Base-by-base conservation (phyloP, 2,888 invertebrate species). In the Willowsia nigromaculata region DNA sequence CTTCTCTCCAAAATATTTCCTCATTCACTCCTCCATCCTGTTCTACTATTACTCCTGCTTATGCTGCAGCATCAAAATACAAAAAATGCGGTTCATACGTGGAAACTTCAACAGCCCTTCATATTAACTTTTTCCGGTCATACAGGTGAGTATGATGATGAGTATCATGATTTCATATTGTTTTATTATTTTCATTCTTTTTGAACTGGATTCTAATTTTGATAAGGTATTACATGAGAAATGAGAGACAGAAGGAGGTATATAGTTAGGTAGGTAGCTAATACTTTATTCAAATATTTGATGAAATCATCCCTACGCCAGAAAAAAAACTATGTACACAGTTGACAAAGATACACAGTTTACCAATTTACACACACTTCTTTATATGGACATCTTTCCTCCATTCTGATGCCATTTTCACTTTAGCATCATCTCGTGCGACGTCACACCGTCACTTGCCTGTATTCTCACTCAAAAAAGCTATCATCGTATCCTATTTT, bases 211-310 rank as follows among this genome's bases (percentile, higher is more conserved):
- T 37, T 68, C 68, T 37, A 68, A 68, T 68, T 68, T 68, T 68
- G 68, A 68, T 68, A 68, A 68, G 40, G 18, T 68, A 40, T 37
- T 59, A n/a, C 33, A 68, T 37, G 25, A 1, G 11, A 3, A 59
- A 59, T 59, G 50, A 15, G 50, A n/a, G 3, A 13, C 9, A 37
- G 37, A 9, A 37, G 43, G 43, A 43, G n/a, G 3, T n/a, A n/a
- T n/a, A n/a, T n/a, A n/a, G n/a, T n/a, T n/a, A n/a, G 18, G 53
- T 7, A 53, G 53, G 62, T 37, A 68, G 33, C 68, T 68, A 68
- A 68, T 68, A 68, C 18, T 68, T 68, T 40, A 37, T 40, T 68
- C 68, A 68, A 68, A 68, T 68, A 68, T 68, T 68, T 68, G 18
- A 68, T 40, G n/a, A 18, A 13, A 6, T 25, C 27, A 7, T 62